Conservation (phyloP, 2,888 invertebrate genomes). For the Mactromeris polynyma region DNA sequence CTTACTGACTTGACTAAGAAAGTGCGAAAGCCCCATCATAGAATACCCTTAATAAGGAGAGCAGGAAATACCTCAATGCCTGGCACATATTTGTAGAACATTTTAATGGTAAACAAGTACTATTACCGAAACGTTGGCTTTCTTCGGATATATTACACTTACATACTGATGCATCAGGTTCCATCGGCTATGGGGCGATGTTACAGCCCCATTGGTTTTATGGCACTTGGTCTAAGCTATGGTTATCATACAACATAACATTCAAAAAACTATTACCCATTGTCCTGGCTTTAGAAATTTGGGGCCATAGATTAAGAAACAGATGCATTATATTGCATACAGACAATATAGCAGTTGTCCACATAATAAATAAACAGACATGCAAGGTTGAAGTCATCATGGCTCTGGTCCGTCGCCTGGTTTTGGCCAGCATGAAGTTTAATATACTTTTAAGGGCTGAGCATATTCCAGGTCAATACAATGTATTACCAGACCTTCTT, state of each 20-base stretch:
- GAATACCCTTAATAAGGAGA: constrained; percentile 26
- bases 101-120: constrained; percentile 51
- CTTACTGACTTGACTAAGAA: constrained; percentile 53
- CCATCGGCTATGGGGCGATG: constrained; percentile 42
- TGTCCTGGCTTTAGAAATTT: constrained; percentile 47
- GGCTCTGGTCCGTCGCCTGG: no score
- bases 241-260: constrained; percentile 25
- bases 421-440: constrained; percentile 40
- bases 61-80: constrained; percentile 12
- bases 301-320: no score
- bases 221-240: no score
- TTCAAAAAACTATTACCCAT: constrained; percentile 26
- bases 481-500: no score
- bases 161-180: constrained; percentile 37
- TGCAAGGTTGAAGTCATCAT: no score
- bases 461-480: no score
- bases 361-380: no score
- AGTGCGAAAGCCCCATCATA: constrained; percentile 47
- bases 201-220: no score
- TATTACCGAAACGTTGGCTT: constrained; percentile 26
- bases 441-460: constrained; percentile 55
- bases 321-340: no score
- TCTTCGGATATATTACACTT: constrained; percentile 22
- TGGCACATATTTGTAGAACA: constrained; percentile 30
- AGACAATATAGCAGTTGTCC: no score